These are phyloP conservation scores for Saccostrea cuccullata DNA, from an alignment of 1,140 invertebrate species.

Conservation along the genomic window DNA sequence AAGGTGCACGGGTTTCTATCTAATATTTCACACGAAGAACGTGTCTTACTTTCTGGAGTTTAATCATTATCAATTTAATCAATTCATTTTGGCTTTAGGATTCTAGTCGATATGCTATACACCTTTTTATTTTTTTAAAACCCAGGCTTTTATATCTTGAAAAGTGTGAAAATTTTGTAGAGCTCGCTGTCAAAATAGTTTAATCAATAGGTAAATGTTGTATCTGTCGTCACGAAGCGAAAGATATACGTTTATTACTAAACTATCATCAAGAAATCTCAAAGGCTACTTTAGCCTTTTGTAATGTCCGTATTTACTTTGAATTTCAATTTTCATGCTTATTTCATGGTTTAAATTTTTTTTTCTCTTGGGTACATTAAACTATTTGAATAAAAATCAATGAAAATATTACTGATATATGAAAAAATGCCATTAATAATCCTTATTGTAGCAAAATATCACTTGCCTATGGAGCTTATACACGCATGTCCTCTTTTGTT, in stretches of 20 bases:
- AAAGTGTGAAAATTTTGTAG: constrained; percentile 8
- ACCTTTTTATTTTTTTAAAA: constrained; percentile 5
- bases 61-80: constrained; percentile 30
- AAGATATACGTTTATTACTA: background rate
- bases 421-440: too few relatives aligned
- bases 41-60: background rate
- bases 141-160: constrained; percentile 20
- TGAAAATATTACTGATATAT: too few relatives aligned
- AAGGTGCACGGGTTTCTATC: background rate
- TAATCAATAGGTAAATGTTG: constrained; percentile 8
- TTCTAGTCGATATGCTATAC: background rate
- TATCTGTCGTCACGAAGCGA: background rate
- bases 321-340: background rate
- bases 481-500: too few relatives aligned
- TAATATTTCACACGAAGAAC: background rate
- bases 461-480: too few relatives aligned
- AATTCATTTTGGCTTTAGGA: background rate
- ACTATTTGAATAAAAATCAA: too few relatives aligned
- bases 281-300: background rate
- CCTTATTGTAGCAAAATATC: too few relatives aligned
- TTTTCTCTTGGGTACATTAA: too few relatives aligned
- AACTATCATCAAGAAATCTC: background rate
- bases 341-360: background rate
- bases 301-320: background rate
- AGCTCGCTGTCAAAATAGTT: background rate